Conservation (phyloP, 2,888 invertebrate species). For the Dasypolia templi region DNA sequence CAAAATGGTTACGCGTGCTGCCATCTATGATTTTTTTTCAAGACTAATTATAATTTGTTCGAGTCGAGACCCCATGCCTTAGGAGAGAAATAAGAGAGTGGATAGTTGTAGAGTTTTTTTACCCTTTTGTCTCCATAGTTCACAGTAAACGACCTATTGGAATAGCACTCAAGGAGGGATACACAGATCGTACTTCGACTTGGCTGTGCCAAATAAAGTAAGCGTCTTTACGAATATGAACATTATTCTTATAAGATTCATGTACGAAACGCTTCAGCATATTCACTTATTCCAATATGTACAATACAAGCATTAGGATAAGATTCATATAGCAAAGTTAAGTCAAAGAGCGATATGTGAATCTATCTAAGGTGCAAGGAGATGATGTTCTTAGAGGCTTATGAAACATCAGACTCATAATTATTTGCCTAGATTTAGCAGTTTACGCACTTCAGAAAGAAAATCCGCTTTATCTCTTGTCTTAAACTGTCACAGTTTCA, state of each 20-base stretch:
- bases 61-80: too few relatives aligned
- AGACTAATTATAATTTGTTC: too few relatives aligned
- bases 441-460: not conserved
- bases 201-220: not conserved
- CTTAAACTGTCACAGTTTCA: slow-evolving; percentile 6
- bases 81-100: too few relatives aligned
- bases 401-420: not conserved
- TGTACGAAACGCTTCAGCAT: not conserved
- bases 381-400: not conserved
- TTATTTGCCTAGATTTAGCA: not conserved
- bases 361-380: not conserved
- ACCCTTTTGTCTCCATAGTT: not conserved
- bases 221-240: not conserved
- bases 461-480: slow-evolving; percentile 21
- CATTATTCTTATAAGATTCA: not conserved
- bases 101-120: not conserved
- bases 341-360: not conserved
- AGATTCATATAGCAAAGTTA: too few relatives aligned
- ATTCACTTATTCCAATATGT: not conserved
- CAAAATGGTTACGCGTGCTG: too few relatives aligned
- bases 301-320: too few relatives aligned
- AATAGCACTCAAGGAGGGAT: not conserved
- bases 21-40: too few relatives aligned
- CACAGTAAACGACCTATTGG: not conserved
- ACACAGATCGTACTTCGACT: not conserved